A percentile compares a stretch with the other conserved stretches of the same genome.
These are phyloP conservation scores for Drosophila kanekoi DNA, from an alignment of 2,888 invertebrate species.

Conservation along the genomic window DNA sequence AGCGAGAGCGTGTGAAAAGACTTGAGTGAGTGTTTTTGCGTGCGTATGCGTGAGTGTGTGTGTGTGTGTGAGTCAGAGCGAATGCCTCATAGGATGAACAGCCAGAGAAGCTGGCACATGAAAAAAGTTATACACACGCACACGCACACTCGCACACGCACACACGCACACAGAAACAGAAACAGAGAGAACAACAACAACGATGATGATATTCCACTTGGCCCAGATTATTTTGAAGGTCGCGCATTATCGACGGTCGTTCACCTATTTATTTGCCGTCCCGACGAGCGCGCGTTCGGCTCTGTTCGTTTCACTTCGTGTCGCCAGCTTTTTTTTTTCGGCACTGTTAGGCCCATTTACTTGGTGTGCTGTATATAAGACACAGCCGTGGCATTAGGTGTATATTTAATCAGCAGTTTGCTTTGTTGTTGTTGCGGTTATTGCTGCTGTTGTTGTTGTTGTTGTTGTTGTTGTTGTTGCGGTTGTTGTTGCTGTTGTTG, in stretches of 20 bases:
- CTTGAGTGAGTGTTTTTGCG: conserved; percentile 9
- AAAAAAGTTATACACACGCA: conserved; percentile 33
- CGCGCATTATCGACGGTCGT: conserved; percentile 85
- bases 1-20: conserved; percentile 7
- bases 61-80: conserved; percentile 23
- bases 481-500: conserved; percentile 42
- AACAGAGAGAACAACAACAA: conserved; percentile 29
- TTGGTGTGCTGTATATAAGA: conserved; percentile 36
- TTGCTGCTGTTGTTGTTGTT: conserved; percentile 23
- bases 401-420: conserved; percentile 73
- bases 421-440: conserved; percentile 10
- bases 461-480: conserved; percentile 18
- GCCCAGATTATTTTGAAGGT: conserved; percentile 86
- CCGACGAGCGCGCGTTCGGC: conserved; percentile 28
- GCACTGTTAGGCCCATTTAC: conserved; percentile 16
- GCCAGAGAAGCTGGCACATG: conserved; percentile 12
- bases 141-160: conserved; percentile 12
- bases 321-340: conserved; percentile 23
- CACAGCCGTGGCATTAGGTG: conserved; percentile 58
- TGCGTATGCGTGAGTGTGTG: not conserved
- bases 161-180: conserved; percentile 17
- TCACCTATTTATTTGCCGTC: conserved; percentile 83
- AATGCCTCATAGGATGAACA: conserved; percentile 24
- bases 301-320: conserved; percentile 18
- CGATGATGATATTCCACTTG: conserved; percentile 83